A percentile compares a stretch with the other conserved stretches of the same genome.
These are phyloP conservation scores for Arenicola marina DNA, from an alignment of 2,888 invertebrate species.

Conservation along the genomic window DNA sequence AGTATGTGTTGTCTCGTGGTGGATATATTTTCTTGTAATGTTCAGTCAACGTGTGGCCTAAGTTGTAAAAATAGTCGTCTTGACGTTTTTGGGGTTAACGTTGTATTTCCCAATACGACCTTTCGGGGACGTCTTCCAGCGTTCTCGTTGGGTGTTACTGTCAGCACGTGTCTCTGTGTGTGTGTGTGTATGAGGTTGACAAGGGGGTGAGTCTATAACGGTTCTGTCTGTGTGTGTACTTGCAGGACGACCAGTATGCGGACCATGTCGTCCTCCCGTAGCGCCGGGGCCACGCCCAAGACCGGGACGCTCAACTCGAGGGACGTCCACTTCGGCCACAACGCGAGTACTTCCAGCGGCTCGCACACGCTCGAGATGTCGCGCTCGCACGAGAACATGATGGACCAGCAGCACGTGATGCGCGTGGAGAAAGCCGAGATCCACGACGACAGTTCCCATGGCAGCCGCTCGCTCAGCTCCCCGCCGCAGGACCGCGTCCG, in stretches of 20 bases:
- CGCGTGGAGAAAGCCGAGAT: conserved; percentile 45
- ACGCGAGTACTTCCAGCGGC: conserved; percentile 55
- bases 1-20: not conserved
- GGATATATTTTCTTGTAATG: not conserved
- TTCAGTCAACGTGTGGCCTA: too few species aligned
- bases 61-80: too few species aligned
- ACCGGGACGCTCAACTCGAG: conserved; percentile 55
- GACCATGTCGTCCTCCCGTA: conserved; percentile 51
- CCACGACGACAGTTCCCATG: conserved; percentile 53
- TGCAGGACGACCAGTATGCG: conserved; percentile 57
- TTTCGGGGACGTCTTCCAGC: too few species aligned
- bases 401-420: conserved; percentile 1
- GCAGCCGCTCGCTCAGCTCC: conserved; percentile 23
- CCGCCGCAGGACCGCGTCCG: not conserved
- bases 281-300: conserved; percentile 58
- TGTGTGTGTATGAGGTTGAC: not conserved
- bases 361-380: conserved; percentile 51
- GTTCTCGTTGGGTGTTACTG: too few species aligned
- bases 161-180: too few species aligned
- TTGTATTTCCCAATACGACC: too few species aligned
- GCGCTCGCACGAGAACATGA: conserved; percentile 9
- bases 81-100: too few species aligned
- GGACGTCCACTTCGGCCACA: conserved; percentile 35
- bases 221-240: conserved; percentile 13
- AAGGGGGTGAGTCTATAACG: too few species aligned